Base-by-base conservation (phyloP, 2,888 invertebrate species). In the Dinocampus coccinellae region DNA sequence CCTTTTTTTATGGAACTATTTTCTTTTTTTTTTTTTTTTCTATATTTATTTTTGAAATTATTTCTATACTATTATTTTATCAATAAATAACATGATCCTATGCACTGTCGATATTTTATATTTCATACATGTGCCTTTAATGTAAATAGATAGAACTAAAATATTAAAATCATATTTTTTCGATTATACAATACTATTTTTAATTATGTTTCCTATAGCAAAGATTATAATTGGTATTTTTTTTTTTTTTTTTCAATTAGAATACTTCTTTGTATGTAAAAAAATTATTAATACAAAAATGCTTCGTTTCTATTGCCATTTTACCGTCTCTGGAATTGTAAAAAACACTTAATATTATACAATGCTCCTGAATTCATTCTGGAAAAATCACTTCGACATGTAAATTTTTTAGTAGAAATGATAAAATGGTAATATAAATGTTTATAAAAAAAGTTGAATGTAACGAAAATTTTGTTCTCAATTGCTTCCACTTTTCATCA, bases 281-380 rank as follows among this genome's bases (percentile, higher is more conserved):
- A 7, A 33, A 52, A 22, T 34, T 52, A 22, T 53, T 53, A 36
- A 20, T 9, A 16, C 33, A 58, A 34, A 26, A 29, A 47, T 47
- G 47, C 47, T 16, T 58, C n/a, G 24, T 26, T 11, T 57, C 57
- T 57, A 29, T 57, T 58, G 58, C 29, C 10, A 9, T 9, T 33
- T 34, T 24, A 9, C 10, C 16, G 22, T 22, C 60, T 62, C 66
- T 62, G 29, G 62, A 58, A 67, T 71, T 55, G 62, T 57, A 52
- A 60, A 61, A 47, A n/a, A 66, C 60, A 61, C 36, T 60, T 58
- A 3, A 22, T 62, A 47, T 52, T 47, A 64, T 64, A 52, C n/a
- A 64, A 47, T 52, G 26, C 52, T 47, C n/a, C 52, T 20, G 47
- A 64, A 47, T 64, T 29, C 29, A 65, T 65, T 6, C 29, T 42